Evolutionary conservation across 1,140 invertebrate genomes (phyloP), one percentile per base, ranked within the genome.

Genomic region (Periplaneta americana): DNA sequence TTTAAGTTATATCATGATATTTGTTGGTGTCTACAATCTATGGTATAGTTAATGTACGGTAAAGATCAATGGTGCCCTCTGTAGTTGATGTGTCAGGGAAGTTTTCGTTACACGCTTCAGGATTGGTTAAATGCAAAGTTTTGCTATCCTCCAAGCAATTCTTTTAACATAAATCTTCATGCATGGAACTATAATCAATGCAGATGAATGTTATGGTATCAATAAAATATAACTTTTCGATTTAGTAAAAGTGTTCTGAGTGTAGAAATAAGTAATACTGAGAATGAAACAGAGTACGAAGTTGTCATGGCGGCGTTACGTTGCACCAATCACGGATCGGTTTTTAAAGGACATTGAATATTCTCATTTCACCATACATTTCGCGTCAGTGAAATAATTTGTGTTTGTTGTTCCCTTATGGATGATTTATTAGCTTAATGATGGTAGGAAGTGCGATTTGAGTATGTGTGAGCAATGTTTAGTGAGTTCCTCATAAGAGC

Each of bases 381-480:
- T 91, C 90, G 91, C 91, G 91, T 92, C 91, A 91, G 89, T 90
- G 87, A 86, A 87, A 87, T 90, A 90, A 91, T 89, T 88, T 89
- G 89, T 87, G 87, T 90, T 89, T 88, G 88, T 85, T 82, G 83
- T 83, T 36, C 34, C 79, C 35, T 78, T 57, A 82, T 82, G 80
- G 75, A 79, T 80, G 75, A 80, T 79, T 83, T 74, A 74, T 75
- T n/a, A 75, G 57, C 77, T 34, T 75, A 81, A 74, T 76, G 34
- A 80, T 77, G 28, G 34, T 80, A 57, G 80, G 31, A 81, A 82
- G 34, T 82, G 77, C 82, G 33, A 36, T n/a, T 75, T 83, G 78
- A 76, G 36, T 34, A 48, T 34, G 57, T 80, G 75, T 80, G 33
- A 33, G 37, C 33, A 34, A 33, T 82, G 79, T 76, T 81, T 37